These are phyloP conservation scores for Dinoponera quadriceps DNA, from an alignment of 1,140 invertebrate species.

Conservation along the genomic window DNA sequence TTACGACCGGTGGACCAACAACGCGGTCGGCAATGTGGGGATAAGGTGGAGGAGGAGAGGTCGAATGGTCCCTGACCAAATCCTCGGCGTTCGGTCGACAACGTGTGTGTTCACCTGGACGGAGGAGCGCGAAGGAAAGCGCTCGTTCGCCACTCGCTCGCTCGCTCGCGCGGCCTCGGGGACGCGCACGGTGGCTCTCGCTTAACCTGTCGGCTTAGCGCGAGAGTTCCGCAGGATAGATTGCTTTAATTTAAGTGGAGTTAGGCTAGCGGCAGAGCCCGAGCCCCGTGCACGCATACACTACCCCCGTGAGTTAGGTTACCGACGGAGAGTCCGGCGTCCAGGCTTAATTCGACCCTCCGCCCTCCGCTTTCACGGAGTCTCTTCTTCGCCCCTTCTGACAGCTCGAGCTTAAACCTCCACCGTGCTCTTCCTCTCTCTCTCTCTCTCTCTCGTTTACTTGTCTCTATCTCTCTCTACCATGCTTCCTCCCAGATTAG, in stretches of 20 bases:
- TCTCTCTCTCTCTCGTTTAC: neutral
- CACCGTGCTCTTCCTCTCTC: neutral
- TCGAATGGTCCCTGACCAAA: conserved; percentile 51
- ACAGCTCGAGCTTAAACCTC: conserved; percentile 41
- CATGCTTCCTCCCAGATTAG: conserved; percentile 70
- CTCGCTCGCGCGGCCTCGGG: neutral
- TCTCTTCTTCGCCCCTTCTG: conserved; percentile 48
- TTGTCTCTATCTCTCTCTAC: conserved; percentile 28
- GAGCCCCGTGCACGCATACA: conserved; percentile 67
- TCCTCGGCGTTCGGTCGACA: conserved; percentile 65
- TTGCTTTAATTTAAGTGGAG: conserved; percentile 84
- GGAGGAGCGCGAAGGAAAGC: conserved; percentile 67
- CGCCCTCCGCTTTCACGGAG: conserved; percentile 9
- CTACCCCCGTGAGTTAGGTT: conserved; percentile 74
- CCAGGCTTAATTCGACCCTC: conserved; percentile 76
- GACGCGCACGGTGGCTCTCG: conserved; percentile 75
- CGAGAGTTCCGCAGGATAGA: conserved; percentile 82
- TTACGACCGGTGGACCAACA: neutral
- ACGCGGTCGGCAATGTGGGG: neutral
- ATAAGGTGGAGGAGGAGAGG: conserved; percentile 8
- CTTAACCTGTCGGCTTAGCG: conserved; percentile 81
- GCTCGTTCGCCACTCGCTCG: conserved; percentile 28
- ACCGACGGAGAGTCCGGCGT: conserved; percentile 76
- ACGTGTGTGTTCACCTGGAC: conserved; percentile 69
- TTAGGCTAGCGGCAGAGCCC: conserved; percentile 73